These are phyloP conservation scores for Himalopsyche phryganea DNA, from an alignment of 1,140 invertebrate genomes.

Conservation along the genomic window DNA sequence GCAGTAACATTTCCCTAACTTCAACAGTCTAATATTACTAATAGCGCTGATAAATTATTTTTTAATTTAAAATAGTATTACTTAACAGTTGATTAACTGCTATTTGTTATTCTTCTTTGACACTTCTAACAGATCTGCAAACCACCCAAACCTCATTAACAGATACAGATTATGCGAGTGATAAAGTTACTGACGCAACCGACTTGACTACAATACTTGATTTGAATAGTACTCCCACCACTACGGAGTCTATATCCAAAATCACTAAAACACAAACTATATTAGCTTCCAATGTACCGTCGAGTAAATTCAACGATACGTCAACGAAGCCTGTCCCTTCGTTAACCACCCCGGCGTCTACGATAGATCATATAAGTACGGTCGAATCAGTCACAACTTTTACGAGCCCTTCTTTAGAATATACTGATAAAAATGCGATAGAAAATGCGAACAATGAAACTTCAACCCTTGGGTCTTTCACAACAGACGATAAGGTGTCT, in stretches of 20 bases:
- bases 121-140: conserved; percentile 35
- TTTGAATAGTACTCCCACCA: not conserved
- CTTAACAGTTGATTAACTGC: conserved; percentile 25
- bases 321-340: not conserved
- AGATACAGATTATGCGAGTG: conserved; percentile 8
- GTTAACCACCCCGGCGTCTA: too few species aligned
- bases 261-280: not conserved
- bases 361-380: too few species aligned
- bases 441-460: too few species aligned
- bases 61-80: not conserved
- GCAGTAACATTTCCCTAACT: too few species aligned
- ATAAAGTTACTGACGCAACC: conserved; percentile 11
- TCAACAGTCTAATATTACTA: too few species aligned
- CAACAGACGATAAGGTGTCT: too few species aligned
- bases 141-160: conserved; percentile 32
- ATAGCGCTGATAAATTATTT: too few species aligned
- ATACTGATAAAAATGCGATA: too few species aligned
- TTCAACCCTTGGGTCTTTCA: too few species aligned
- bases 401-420: too few species aligned
- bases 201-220: not conserved
- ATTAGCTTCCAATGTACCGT: not conserved
- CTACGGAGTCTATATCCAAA: not conserved
- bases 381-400: too few species aligned
- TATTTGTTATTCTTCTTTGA: conserved; percentile 33
- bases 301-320: not conserved